Evolutionary conservation across 2,113 vertebrate species (phyloP), one percentile per base, ranked within the genome.

Genomic region (Hippocampus abdominalis): DNA sequence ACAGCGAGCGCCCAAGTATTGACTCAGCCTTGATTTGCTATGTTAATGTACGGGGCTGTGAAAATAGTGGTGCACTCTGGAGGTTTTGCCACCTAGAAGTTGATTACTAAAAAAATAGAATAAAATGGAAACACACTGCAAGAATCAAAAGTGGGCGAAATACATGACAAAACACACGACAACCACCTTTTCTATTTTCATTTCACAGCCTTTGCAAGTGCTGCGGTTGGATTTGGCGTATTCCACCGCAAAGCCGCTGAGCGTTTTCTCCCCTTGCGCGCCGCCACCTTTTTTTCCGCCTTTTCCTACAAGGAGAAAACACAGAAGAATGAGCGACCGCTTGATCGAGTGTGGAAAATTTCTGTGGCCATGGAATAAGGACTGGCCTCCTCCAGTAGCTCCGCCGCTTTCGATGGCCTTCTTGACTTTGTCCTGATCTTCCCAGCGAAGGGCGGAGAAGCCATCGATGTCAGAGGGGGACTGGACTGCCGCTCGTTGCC

Each of bases 151-250:
- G 32, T 7, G 32, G 32, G 32, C 32, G 32, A 36, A 36, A 6
- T 36, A 36, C 32, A 36, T 36, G 48, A 53, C 21, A 21, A 53
- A 53, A 53, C 7, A n/a, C n/a, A 23, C 5, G 0, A 9, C 3
- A 1, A 21, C 77, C 48, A 98, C 97, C 95, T 99, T 99, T 72
- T 98, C 95, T 72, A 98, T 99, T 90, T 96, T 99, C 87, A 94
- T 90, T 64, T 94, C 90, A 39, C 97, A 98, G 62, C 95, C 96
- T 87, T 98, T 98, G 90, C 97, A 99, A 0, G 94, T 97, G 88
- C 97, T 99, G 71, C 97, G 93, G 90, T 97, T 99, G 20, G 97
- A 98, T 78, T 98, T 99, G 57, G 97, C 97, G 0, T 99, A 98
- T 78, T 98, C 97, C 20, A 94, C 96, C 0, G 94, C 93, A 80